Conservation (phyloP, 2,113 vertebrate genomes). For the Menura novaehollandiae region DNA sequence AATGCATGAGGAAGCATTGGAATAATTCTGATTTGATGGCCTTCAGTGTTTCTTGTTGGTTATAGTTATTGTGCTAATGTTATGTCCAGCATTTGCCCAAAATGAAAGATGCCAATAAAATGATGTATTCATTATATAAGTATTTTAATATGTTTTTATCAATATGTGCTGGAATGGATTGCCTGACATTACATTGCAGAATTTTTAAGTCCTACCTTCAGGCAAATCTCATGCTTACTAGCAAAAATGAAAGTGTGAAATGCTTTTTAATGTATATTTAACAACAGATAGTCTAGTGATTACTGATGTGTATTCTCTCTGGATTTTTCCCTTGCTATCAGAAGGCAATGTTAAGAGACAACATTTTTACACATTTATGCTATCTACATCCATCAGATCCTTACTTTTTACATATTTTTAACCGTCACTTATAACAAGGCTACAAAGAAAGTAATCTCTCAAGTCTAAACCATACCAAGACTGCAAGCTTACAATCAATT, state of each 20-base stretch:
- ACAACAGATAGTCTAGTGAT: slow-evolving; percentile 93
- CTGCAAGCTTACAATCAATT: slow-evolving; percentile 36
- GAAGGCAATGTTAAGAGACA: slow-evolving; percentile 71
- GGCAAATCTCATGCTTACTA: slow-evolving; percentile 89
- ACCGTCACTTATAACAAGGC: slow-evolving; percentile 58
- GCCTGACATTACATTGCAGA: slow-evolving; percentile 83
- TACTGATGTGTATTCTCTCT: slow-evolving; percentile 92
- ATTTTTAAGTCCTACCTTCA: slow-evolving; percentile 93
- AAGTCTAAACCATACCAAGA: slow-evolving; percentile 41
- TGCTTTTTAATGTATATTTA: slow-evolving; percentile 99
- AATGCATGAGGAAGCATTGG: neutral
- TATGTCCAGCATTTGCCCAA: slow-evolving; percentile 23
- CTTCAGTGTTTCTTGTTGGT: slow-evolving; percentile 4
- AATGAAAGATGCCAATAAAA: slow-evolving; percentile 55
- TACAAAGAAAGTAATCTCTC: slow-evolving; percentile 47
- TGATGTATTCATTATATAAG: slow-evolving; percentile 67
- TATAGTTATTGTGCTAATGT: neutral
- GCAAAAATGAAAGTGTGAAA: slow-evolving; percentile 96
- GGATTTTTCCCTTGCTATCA: slow-evolving; percentile 73
- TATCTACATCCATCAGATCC: slow-evolving; percentile 71
- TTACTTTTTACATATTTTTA: slow-evolving; percentile 69
- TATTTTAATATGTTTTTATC: slow-evolving; percentile 71
- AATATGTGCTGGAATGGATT: slow-evolving; percentile 65
- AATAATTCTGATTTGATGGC: neutral
- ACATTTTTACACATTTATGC: slow-evolving; percentile 90